Evolutionary conservation across 2,797 vertebrate genomes (phyloP), one percentile per base, ranked within the genome.

Genomic region (Enteromius radiatus): DNA sequence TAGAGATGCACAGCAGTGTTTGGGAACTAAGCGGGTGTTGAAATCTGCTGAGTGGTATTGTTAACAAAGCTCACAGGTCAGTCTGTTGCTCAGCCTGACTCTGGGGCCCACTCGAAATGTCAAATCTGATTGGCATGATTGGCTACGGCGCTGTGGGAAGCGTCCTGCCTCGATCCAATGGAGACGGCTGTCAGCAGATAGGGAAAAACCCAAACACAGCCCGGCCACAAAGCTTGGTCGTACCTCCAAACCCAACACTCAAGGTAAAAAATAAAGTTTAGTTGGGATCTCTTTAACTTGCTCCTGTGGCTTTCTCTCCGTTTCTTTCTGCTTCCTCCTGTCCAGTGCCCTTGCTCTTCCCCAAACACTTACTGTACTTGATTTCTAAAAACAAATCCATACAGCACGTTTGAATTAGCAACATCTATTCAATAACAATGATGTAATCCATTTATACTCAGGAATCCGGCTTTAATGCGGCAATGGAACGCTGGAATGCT

Each of bases 101-200:
- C 78, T 63, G 74, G 79, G 84, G 65, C 54, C 43, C n/a, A 78
- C 68, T 82, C 28, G 23, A 59, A 49, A 86, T 70, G 33, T 84
- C 87, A 84, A 38, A 56, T 43, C 63, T 82, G 43, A 78, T 80
- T 67, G 80, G 76, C 80, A 69, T 82, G 69, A 84, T 86, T 74
- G 86, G 81, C 36, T 84, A 83, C 76, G 73, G 65, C 68, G 49
- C 73, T 90, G 89, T 83, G 89, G 90, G 88, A 84, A 90, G 86
- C 78, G 26, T 81, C 41, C 85, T 69, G 88, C 91, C 90, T 87
- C 86, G 88, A 84, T 70, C 78, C 79, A 74, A 84, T 87, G 84
- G 86, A 88, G 89, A 88, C 87, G 91, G 89, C 91, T 91, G 91
- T 94, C 92, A 93, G 91, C 93, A 91, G 86, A 89, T 63, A 41